Percentiles rank a stretch among this genome's conserved stretches.
Conservation (phyloP, 2,113 vertebrate genomes). For the Australoheros scitulus region DNA sequence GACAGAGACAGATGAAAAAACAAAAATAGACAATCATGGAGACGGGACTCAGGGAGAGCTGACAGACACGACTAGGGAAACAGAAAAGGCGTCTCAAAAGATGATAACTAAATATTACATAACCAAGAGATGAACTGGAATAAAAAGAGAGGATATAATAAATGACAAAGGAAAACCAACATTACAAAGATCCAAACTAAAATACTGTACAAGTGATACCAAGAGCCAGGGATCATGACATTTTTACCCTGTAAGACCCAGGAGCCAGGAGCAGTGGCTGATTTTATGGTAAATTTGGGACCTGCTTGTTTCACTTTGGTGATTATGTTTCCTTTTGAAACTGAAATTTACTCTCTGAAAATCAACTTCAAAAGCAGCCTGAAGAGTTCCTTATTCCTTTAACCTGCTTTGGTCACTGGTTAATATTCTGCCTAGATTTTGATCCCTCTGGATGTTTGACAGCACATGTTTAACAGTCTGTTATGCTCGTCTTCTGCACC, state of each 20-base stretch:
- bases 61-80: too few species aligned
- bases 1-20: too few species aligned
- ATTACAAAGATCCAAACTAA: too few species aligned
- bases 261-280: background rate
- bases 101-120: too few species aligned
- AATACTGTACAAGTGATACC: too few species aligned
- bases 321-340: slow-evolving; percentile 1
- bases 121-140: too few species aligned
- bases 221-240: too few species aligned
- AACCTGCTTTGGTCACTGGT: background rate
- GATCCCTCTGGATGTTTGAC: background rate
- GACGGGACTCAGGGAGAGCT: too few species aligned
- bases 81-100: too few species aligned
- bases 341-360: background rate
- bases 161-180: too few species aligned
- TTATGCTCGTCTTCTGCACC: background rate
- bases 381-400: background rate
- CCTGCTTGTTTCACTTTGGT: background rate
- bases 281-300: background rate
- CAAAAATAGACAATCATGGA: too few species aligned
- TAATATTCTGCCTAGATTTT: background rate
- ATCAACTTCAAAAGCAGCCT: background rate
- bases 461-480: background rate
- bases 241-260: background rate
- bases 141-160: too few species aligned